Evolutionary conservation across 2,113 vertebrate genomes (phyloP).

Genomic region (Scalopus aquaticus): DNA sequence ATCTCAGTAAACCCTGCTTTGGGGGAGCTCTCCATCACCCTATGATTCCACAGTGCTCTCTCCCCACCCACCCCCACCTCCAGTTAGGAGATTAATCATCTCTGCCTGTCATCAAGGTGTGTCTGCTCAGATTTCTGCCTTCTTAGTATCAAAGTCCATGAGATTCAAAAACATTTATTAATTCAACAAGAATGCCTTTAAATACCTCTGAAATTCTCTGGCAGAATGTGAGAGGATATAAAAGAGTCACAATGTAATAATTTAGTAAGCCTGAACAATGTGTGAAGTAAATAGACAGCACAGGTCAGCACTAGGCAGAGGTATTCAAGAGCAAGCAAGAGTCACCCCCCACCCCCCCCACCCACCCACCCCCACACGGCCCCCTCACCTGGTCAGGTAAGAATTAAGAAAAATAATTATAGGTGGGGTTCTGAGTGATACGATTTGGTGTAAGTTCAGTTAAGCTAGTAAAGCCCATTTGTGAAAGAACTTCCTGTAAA

Average conservation of each 20-base stretch:
- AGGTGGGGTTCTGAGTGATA: constrained; percentile 75
- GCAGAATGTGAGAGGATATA: neutral
- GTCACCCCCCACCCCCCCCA: neutral
- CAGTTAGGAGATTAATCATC: constrained; percentile 79
- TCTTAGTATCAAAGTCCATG: constrained; percentile 77
- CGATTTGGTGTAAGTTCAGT: constrained; percentile 67
- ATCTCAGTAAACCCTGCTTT: constrained; percentile 67
- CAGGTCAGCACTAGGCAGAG: neutral
- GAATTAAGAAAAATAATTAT: constrained; percentile 50
- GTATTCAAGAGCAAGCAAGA: neutral
- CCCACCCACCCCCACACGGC: constrained; percentile 16
- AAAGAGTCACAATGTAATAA: neutral
- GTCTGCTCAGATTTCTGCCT: constrained; percentile 51
- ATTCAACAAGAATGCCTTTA: neutral
- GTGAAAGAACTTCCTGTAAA: constrained; percentile 83
- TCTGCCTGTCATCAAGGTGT: constrained; percentile 83
- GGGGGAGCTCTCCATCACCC: constrained; percentile 52
- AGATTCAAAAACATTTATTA: constrained; percentile 66
- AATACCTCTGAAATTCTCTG: constrained; percentile 2
- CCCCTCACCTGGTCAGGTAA: constrained; percentile 16
- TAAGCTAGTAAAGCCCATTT: constrained; percentile 80
- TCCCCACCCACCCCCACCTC: constrained; percentile 61
- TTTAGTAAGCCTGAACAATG: neutral
- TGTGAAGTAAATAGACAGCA: neutral
- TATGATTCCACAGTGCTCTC: constrained; percentile 43